These are phyloP conservation scores for Brienomyrus brachyistius DNA, from an alignment of 2,113 vertebrate genomes.

Conservation along the genomic window DNA sequence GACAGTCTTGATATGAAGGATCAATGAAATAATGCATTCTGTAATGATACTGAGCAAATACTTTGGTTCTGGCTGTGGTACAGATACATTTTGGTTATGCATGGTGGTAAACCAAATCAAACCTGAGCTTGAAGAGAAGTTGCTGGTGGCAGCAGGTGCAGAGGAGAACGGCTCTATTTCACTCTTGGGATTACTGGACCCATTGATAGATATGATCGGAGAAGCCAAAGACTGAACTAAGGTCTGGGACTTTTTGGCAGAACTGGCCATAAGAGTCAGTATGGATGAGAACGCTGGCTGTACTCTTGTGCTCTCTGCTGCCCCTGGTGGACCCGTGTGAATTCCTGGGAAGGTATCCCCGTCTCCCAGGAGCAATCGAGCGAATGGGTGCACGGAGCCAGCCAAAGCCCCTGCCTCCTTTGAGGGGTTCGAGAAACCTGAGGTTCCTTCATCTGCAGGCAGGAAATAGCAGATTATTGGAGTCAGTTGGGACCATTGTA, in stretches of 20 bases:
- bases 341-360: conserved; percentile 45
- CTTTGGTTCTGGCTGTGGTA: conserved; percentile 32
- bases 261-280: conserved; percentile 56
- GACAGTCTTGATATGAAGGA: conserved; percentile 39
- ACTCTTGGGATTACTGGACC: conserved; percentile 55
- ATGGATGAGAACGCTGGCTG: conserved; percentile 59
- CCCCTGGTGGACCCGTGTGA: conserved; percentile 43
- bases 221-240: conserved; percentile 57
- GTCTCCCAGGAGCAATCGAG: conserved; percentile 38
- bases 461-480: conserved; percentile 15
- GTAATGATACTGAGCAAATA: conserved; percentile 34
- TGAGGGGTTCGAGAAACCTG: conserved; percentile 49
- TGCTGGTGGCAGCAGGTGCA: conserved; percentile 45
- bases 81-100: conserved; percentile 45
- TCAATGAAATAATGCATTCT: conserved; percentile 39
- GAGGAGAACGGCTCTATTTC: conserved; percentile 50
- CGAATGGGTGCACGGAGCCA: conserved; percentile 35
- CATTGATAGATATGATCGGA: conserved; percentile 59
- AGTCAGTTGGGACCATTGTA: not conserved
- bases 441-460: conserved; percentile 55
- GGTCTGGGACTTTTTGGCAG: conserved; percentile 48
- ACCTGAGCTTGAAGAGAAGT: conserved; percentile 69
- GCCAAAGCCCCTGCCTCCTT: conserved; percentile 37
- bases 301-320: conserved; percentile 43
- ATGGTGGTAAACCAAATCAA: conserved; percentile 55